Percentiles rank a stretch among this genome's conserved stretches.
Evolutionary conservation across 2,888 invertebrate species (phyloP).

Genomic region (Oscheius sp.): DNA sequence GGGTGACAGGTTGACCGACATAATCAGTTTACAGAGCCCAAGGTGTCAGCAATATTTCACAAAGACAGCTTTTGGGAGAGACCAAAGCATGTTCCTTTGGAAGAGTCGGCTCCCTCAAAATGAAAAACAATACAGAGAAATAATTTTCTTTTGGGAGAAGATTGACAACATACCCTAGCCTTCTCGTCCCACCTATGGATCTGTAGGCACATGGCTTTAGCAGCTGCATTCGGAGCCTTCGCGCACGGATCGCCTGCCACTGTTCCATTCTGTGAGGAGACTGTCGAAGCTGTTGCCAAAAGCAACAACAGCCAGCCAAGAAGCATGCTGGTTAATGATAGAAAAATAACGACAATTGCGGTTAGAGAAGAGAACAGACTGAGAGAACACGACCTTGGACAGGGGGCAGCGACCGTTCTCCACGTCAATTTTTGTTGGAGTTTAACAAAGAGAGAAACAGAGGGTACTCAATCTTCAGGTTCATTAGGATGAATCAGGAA

Average conservation of each 20-base stretch:
- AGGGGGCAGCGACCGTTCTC: background rate
- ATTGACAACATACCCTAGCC: conserved; percentile 57
- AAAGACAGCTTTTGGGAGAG: too few species aligned
- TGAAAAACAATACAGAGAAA: too few species aligned
- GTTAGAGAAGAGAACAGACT: background rate
- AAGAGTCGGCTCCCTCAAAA: background rate
- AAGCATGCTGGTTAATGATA: background rate
- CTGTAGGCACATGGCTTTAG: conserved; percentile 67
- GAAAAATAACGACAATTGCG: background rate
- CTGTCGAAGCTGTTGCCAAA: background rate
- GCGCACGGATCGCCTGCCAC: conserved; percentile 55
- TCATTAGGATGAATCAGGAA: too few species aligned
- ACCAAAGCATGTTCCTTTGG: background rate
- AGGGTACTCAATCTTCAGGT: too few species aligned
- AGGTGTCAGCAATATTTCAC: too few species aligned
- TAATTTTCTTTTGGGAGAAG: background rate
- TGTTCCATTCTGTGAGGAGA: conserved; percentile 5
- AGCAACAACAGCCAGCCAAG: background rate
- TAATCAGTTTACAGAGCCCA: too few species aligned
- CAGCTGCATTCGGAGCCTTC: conserved; percentile 61
- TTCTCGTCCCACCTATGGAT: conserved; percentile 68
- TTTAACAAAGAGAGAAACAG: too few species aligned
- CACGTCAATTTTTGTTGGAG: too few species aligned
- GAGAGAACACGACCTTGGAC: conserved; percentile 30
- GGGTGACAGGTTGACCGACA: too few species aligned